Evolutionary conservation across 2,113 vertebrate species (phyloP), one percentile per base, ranked within the genome.

Genomic region (Aviceda subcristata): DNA sequence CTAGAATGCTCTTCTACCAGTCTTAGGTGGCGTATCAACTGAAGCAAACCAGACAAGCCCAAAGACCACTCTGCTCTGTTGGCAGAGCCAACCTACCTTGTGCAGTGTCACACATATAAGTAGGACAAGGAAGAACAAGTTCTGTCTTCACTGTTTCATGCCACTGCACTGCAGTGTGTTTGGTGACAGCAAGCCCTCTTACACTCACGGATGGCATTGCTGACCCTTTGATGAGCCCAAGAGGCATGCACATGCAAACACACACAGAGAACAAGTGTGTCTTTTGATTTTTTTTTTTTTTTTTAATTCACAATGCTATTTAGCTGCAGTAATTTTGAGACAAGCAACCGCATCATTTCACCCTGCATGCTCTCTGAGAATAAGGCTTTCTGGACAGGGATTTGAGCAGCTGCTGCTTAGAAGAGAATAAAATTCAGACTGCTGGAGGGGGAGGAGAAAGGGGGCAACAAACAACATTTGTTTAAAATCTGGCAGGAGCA

Each of bases 341-440:
- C 53, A 62, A 92, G 81, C 43, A 91, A 94, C 59, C 55, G 45
- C 91, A 93, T 81, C 87, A 71, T 68, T 82, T 87, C 71, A 89
- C 63, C 73, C 89, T 43, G 32, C 0, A 0, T 68, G 69, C 67
- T 87, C 92, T 43, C 71, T 50, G 87, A 88, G 91, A 95, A 90
- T 53, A 67, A 95, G 78, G 81, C 67, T 88, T 96, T 93, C 85
- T 96, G 95, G 72, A 97, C 71, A 91, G 87, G 71, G 92, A 96
- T 91, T 59, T 75, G 76, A 96, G 93, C 97, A 98, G 97, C 97
- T 97, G 97, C 91, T 96, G 76, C 74, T 71, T 76, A 90, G 87
- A 77, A 96, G 88, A 94, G 88, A 97, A 89, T 88, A 92, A 91
- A 96, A 93, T 84, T 92, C 78, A 93, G 84, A 68, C 48, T 78